Evolutionary conservation across 2,888 invertebrate species (phyloP).

Genomic region (Teinopalpus imperialis): DNA sequence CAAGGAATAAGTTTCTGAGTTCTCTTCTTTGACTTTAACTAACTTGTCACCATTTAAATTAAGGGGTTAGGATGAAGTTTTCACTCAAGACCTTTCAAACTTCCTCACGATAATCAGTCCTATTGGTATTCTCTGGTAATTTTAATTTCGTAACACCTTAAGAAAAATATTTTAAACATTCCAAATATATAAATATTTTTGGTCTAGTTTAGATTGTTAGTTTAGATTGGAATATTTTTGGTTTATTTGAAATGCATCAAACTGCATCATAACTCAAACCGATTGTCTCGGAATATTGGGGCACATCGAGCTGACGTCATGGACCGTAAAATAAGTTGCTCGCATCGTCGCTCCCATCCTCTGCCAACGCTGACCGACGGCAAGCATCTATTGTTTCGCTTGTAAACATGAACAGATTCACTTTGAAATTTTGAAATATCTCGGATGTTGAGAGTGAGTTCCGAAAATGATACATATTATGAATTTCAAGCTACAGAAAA

Average conservation of each 20-base stretch:
- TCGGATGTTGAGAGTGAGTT: neutral
- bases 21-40: too few relatives aligned
- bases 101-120: too few relatives aligned
- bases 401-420: conserved; percentile 65
- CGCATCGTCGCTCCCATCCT: conserved; percentile 66
- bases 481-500: too few relatives aligned
- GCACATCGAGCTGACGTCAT: conserved; percentile 57
- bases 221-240: too few relatives aligned
- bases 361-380: conserved; percentile 60
- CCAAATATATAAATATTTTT: conserved; percentile 1
- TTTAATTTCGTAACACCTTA: neutral
- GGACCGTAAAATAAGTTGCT: conserved; percentile 75
- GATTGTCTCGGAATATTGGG: conserved; percentile 25
- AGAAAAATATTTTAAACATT: conserved; percentile 1
- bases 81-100: too few relatives aligned
- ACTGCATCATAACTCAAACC: conserved; percentile 25
- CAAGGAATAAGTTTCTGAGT: too few relatives aligned
- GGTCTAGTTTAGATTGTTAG: conserved; percentile 15
- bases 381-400: conserved; percentile 71
- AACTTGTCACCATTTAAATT: too few relatives aligned
- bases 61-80: too few relatives aligned
- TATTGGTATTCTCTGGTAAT: too few relatives aligned
- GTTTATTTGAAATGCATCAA: conserved; percentile 25
- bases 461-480: too few relatives aligned
- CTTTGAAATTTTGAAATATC: conserved; percentile 27